Evolutionary conservation across 2,113 vertebrate genomes (phyloP).

Genomic region (Dicrurus megarhynchus): DNA sequence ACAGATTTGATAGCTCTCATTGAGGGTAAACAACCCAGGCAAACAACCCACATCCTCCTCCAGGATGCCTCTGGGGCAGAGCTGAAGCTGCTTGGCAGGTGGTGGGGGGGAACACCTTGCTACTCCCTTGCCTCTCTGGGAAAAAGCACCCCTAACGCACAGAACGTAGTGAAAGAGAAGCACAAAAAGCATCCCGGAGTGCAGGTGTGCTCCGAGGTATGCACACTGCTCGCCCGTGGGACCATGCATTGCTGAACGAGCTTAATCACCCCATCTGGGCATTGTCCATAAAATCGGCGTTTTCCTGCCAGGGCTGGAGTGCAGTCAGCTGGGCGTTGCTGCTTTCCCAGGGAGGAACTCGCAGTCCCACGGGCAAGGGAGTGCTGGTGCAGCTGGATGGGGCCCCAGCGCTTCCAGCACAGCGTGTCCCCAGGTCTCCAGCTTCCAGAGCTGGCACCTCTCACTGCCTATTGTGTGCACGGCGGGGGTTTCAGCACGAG

Average conservation of each 20-base stretch:
- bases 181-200: fast-evolving
- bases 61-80: neutral
- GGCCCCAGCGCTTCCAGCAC: neutral
- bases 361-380: neutral
- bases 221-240: fast-evolving
- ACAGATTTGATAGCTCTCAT: neutral
- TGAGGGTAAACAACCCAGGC: neutral
- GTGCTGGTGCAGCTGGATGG: neutral
- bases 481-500: fast-evolving
- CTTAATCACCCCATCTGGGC: neutral
- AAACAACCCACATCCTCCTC: neutral
- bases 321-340: constrained; percentile 1
- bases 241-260: neutral
- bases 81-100: neutral
- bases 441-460: constrained; percentile 8
- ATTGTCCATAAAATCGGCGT: neutral
- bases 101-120: neutral
- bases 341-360: constrained; percentile 35
- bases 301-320: constrained; percentile 7
- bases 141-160: fast-evolving
- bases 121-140: neutral
- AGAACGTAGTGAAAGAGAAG: neutral
- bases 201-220: neutral
- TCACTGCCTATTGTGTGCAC: neutral
- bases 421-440: neutral